Percentiles rank a stretch among this genome's conserved stretches.
phyloP scores from a whole-genome alignment of 1,140 invertebrate species.

The Choristoneura fumiferana region DNA sequence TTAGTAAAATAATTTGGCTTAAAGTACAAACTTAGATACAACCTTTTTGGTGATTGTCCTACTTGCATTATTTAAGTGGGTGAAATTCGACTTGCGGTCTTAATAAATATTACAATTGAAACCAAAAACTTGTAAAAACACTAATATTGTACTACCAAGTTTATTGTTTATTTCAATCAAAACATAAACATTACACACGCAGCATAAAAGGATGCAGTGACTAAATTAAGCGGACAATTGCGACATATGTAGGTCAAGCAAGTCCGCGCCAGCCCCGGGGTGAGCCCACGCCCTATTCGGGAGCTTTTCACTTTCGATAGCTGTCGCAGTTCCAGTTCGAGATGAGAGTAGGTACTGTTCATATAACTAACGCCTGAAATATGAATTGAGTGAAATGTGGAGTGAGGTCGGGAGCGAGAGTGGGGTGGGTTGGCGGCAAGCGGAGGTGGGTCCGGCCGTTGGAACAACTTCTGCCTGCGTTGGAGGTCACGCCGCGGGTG shows the following conservation, averaged over 20 bases:
- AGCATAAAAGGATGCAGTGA: too few relatives aligned
- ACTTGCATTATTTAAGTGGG: too few relatives aligned
- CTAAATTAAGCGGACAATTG: slow-evolving; percentile 4
- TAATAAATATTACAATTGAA: too few relatives aligned
- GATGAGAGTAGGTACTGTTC: slow-evolving; percentile 1
- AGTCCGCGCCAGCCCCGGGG: background rate
- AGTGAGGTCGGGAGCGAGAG: slow-evolving; percentile 15
- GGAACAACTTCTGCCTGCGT: slow-evolving; percentile 25
- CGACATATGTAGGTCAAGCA: slow-evolving; percentile 17
- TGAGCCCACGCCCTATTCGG: slow-evolving; percentile 20
- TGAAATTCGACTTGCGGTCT: too few relatives aligned
- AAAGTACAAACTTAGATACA: too few relatives aligned
- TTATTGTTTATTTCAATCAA: too few relatives aligned
- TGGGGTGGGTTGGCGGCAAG: background rate
- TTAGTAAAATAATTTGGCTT: too few relatives aligned
- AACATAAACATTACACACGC: too few relatives aligned
- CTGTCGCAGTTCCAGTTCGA: slow-evolving; percentile 6
- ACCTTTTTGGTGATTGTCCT: too few relatives aligned
- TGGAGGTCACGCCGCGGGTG: slow-evolving; percentile 29
- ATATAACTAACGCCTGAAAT: slow-evolving; percentile 15
- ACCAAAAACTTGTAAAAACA: too few relatives aligned
- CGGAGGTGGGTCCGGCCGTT: slow-evolving; percentile 19
- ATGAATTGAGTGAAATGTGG: slow-evolving; percentile 20
- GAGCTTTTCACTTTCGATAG: slow-evolving; percentile 25
- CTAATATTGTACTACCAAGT: too few relatives aligned